Conservation (phyloP, 2,113 vertebrate genomes). For the Rana temporaria region DNA sequence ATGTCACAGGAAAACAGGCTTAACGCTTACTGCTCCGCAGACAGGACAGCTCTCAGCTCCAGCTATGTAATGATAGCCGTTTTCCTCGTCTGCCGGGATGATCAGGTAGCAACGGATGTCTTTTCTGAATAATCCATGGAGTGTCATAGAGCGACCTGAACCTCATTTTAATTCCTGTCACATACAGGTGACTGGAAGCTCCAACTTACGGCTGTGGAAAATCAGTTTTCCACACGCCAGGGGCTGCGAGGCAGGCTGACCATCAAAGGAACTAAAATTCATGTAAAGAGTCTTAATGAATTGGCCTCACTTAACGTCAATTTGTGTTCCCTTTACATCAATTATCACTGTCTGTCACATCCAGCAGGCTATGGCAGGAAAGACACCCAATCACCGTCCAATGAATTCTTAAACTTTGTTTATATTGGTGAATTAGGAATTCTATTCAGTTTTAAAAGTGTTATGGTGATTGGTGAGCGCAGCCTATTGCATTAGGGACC, state of each 20-base stretch:
- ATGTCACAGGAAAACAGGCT: slow-evolving; percentile 18
- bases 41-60: slow-evolving; percentile 8
- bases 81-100: background rate
- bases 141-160: slow-evolving; percentile 26
- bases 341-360: slow-evolving; percentile 38
- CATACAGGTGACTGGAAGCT: slow-evolving; percentile 42
- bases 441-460: too few relatives aligned
- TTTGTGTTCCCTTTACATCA: slow-evolving; percentile 3
- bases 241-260: slow-evolving; percentile 35
- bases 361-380: background rate
- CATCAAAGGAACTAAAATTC: slow-evolving; percentile 40
- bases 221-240: slow-evolving; percentile 41
- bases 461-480: too few relatives aligned
- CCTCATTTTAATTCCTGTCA: slow-evolving; percentile 48
- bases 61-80: background rate
- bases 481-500: too few relatives aligned
- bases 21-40: slow-evolving; percentile 7
- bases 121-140: slow-evolving; percentile 25
- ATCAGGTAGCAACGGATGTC: slow-evolving; percentile 15
- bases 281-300: slow-evolving; percentile 42
- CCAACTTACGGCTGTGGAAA: slow-evolving; percentile 27
- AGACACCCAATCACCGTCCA: background rate
- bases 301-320: slow-evolving; percentile 25
- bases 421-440: too few relatives aligned
- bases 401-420: background rate